These are phyloP conservation scores for Meriones psammophilus DNA, from an alignment of 2,797 vertebrate genomes.

Conservation along the genomic window DNA sequence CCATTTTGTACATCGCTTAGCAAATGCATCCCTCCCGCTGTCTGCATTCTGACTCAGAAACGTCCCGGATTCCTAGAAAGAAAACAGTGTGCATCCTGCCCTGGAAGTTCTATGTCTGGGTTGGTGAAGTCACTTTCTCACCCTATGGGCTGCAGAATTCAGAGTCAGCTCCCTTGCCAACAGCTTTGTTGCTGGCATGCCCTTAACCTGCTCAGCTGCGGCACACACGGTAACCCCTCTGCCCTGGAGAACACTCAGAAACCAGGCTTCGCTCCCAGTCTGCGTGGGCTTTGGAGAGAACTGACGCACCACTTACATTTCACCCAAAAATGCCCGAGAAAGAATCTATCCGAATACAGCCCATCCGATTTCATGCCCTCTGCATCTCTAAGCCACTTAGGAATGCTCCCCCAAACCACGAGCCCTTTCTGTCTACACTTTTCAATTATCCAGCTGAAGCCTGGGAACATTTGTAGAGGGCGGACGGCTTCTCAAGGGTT, in stretches of 20 bases:
- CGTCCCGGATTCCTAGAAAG: slow-evolving; percentile 18
- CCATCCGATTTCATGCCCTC: not conserved
- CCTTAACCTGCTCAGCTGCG: slow-evolving; percentile 60
- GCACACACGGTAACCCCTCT: slow-evolving; percentile 55
- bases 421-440: not conserved
- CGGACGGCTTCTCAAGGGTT: slow-evolving; percentile 80
- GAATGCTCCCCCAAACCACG: slow-evolving; percentile 45
- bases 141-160: slow-evolving; percentile 39
- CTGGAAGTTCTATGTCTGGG: not conserved
- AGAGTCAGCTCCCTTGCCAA: not conserved
- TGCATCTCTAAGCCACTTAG: slow-evolving; percentile 56
- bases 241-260: slow-evolving; percentile 60
- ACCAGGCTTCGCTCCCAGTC: not conserved
- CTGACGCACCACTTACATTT: not conserved
- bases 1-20: accelerated
- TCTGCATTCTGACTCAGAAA: not conserved
- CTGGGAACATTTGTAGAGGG: slow-evolving; percentile 1
- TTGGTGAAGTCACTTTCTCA: slow-evolving; percentile 66
- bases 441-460: slow-evolving; percentile 17
- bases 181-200: not conserved
- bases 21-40: accelerated
- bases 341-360: not conserved
- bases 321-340: not conserved
- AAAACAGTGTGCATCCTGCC: not conserved
- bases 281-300: not conserved